Conservation (phyloP, 2,797 vertebrate species). For the Schizopygopsis malacanthus region DNA sequence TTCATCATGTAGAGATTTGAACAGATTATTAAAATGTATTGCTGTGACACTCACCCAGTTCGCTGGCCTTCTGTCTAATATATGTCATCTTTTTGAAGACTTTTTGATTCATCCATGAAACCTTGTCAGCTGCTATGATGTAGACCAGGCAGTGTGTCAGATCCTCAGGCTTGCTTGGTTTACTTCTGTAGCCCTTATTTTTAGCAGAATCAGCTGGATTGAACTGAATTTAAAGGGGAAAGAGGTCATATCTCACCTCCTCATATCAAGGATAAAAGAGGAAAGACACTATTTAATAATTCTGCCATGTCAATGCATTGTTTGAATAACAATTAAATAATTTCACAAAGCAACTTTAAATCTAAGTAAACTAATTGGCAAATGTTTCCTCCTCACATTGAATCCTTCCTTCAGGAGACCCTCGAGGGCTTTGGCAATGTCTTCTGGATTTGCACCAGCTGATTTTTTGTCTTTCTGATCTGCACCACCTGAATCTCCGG, state of each 20-base stretch:
- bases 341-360: too few species aligned
- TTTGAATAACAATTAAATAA: neutral
- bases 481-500: neutral
- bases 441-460: neutral
- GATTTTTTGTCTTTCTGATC: too few species aligned
- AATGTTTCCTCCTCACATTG: slow-evolving; percentile 9
- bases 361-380: neutral
- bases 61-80: neutral
- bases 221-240: slow-evolving; percentile 1
- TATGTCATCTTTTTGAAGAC: too few species aligned
- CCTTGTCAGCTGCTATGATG: too few species aligned
- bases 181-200: neutral
- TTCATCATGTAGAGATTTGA: too few species aligned
- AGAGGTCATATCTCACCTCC: neutral
- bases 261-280: too few species aligned
- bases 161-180: neutral
- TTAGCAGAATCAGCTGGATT: neutral
- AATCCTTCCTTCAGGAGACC: slow-evolving; percentile 22
- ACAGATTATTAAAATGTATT: neutral
- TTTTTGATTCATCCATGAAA: too few species aligned
- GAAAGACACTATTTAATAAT: neutral
- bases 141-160: too few species aligned
- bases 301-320: neutral
- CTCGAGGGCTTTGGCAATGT: slow-evolving; percentile 14
- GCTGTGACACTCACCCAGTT: neutral